A percentile compares a stretch with the other conserved stretches of the same genome.
phyloP scores from a whole-genome alignment of 2,888 invertebrate species.

The Cyrtodaria siliqua region DNA sequence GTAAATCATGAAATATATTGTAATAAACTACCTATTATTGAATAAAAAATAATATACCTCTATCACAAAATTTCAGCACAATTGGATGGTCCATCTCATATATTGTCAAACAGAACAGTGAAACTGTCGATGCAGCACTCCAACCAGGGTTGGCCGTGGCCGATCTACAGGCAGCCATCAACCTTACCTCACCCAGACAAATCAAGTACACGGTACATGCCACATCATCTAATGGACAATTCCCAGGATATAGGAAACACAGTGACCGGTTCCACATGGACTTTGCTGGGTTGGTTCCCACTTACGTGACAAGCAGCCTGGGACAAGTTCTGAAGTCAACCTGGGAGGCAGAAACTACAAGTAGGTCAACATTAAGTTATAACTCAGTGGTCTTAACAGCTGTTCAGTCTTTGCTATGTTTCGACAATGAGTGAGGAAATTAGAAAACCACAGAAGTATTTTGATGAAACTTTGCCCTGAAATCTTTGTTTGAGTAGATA shows the following conservation, averaged over 20 bases:
- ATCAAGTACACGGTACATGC: conserved; percentile 29
- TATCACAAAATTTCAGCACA: conserved; percentile 20
- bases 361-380: too few relatives aligned
- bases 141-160: conserved; percentile 32
- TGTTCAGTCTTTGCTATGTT: too few relatives aligned
- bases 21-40: too few relatives aligned
- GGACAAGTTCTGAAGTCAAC: conserved; percentile 18
- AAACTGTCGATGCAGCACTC: conserved; percentile 39
- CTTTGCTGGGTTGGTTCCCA: conserved; percentile 34
- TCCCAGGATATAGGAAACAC: conserved; percentile 35
- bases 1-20: too few relatives aligned
- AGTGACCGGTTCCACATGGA: conserved; percentile 40
- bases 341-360: conserved; percentile 17
- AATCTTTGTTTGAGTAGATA: too few relatives aligned
- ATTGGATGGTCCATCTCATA: conserved; percentile 31
- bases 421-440: too few relatives aligned
- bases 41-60: too few relatives aligned
- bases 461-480: too few relatives aligned
- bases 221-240: conserved; percentile 31
- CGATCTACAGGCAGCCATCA: conserved; percentile 28
- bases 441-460: too few relatives aligned
- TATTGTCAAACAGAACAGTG: conserved; percentile 10
- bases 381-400: too few relatives aligned
- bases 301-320: conserved; percentile 28
- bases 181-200: conserved; percentile 52